phyloP scores from a whole-genome alignment of 2,888 invertebrate species.

The Tuberolachnus salignus region DNA sequence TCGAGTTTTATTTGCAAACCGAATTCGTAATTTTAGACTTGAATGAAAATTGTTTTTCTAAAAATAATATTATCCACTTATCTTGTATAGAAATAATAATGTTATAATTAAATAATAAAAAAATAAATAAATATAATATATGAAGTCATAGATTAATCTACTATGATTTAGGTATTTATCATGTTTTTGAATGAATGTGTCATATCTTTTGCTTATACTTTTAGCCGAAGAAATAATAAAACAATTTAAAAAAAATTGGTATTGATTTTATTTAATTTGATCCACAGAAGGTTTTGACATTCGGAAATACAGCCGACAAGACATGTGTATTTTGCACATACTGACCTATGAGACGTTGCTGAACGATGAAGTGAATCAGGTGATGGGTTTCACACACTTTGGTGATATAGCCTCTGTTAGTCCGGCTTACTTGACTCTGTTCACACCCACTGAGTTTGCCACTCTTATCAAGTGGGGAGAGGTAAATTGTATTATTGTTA shows the following conservation, averaged over 20 bases:
- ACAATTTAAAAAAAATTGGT: too few relatives aligned
- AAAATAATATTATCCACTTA: too few relatives aligned
- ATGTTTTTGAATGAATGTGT: not conserved
- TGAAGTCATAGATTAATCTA: too few relatives aligned
- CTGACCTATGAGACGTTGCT: conserved; percentile 79
- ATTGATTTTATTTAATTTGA: not conserved
- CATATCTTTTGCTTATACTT: not conserved
- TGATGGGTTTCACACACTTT: conserved; percentile 79
- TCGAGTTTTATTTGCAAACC: too few relatives aligned
- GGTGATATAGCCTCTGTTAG: conserved; percentile 77
- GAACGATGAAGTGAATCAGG: conserved; percentile 82
- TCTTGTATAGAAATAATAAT: too few relatives aligned
- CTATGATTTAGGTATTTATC: too few relatives aligned
- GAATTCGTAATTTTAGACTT: too few relatives aligned
- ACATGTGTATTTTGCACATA: conserved; percentile 79
- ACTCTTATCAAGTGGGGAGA: conserved; percentile 77
- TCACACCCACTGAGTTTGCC: conserved; percentile 77
- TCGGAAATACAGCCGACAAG: conserved; percentile 75
- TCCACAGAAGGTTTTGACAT: conserved; percentile 77
- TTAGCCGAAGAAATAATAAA: not conserved
- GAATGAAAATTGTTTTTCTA: too few relatives aligned
- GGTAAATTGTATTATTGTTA: conserved; percentile 63
- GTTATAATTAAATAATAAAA: too few relatives aligned
- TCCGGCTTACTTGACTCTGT: conserved; percentile 76
- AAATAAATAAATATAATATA: too few relatives aligned